A percentile compares a stretch with the other conserved stretches of the same genome.
Conservation (phyloP, 2,888 invertebrate species). For the Empis livida region DNA sequence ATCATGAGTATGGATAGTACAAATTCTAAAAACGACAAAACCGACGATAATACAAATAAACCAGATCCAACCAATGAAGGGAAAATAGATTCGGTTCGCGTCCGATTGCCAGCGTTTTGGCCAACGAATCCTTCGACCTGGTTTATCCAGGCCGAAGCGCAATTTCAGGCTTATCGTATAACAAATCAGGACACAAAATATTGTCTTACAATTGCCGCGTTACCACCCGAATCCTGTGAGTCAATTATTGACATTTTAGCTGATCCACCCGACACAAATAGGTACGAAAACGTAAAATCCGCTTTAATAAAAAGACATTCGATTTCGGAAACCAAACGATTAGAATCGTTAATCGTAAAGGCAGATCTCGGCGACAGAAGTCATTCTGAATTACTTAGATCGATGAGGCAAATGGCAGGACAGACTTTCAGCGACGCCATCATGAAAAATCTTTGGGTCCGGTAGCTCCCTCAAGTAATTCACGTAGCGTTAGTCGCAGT, state of each 20-base stretch:
- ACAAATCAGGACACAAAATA: neutral
- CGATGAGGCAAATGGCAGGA: neutral
- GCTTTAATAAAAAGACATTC: neutral
- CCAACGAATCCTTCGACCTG: neutral
- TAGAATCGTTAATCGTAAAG: too few relatives aligned
- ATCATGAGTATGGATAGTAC: too few relatives aligned
- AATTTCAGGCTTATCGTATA: neutral
- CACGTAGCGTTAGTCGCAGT: neutral
- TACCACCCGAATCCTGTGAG: neutral
- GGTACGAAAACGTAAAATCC: neutral
- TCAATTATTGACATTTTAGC: neutral
- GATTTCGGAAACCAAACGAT: neutral
- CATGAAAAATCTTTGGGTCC: neutral
- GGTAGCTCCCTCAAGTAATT: neutral
- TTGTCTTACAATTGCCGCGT: neutral
- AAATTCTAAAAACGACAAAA: too few relatives aligned
- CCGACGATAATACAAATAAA: too few relatives aligned
- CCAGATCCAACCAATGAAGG: too few relatives aligned
- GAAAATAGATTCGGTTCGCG: neutral
- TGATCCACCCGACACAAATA: neutral
- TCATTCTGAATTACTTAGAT: neutral
- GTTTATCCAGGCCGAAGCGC: neutral
- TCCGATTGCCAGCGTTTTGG: neutral
- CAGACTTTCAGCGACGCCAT: neutral
- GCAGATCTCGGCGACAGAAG: neutral